phyloP scores from a whole-genome alignment of 2,797 vertebrate genomes.

The Thamnophis elegans region DNA sequence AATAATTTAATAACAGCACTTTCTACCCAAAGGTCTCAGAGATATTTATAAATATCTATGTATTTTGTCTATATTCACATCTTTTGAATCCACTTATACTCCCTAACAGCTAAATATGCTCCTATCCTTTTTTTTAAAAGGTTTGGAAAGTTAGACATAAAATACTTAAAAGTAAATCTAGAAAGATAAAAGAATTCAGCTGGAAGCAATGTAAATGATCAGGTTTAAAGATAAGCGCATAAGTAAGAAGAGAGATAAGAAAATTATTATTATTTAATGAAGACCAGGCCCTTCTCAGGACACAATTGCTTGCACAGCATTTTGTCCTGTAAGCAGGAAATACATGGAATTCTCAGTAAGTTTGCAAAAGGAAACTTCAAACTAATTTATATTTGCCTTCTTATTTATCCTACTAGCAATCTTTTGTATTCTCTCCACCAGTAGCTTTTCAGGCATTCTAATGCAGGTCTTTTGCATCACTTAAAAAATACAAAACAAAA shows the following conservation, averaged over 20 bases:
- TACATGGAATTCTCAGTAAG: background rate
- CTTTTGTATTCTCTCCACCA: background rate
- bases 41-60: slow-evolving; percentile 37
- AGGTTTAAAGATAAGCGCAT: accelerated
- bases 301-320: too few relatives aligned
- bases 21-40: slow-evolving; percentile 16
- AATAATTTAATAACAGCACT: too few relatives aligned
- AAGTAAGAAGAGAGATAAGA: slow-evolving; percentile 5
- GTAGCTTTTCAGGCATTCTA: background rate
- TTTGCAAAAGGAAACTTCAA: background rate
- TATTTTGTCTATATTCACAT: slow-evolving; percentile 36
- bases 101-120: background rate
- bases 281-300: background rate
- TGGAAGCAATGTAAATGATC: background rate
- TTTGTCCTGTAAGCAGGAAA: background rate
- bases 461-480: background rate
- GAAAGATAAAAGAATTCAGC: slow-evolving; percentile 5
- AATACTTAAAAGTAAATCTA: background rate
- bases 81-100: background rate
- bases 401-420: background rate
- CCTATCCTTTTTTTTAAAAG: slow-evolving; percentile 9
- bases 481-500: background rate
- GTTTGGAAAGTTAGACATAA: slow-evolving; percentile 41
- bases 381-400: background rate
- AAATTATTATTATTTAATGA: background rate